A percentile compares a stretch with the other conserved stretches of the same genome.
Conservation (phyloP, 1,140 invertebrate genomes). For the Idris sp. region DNA sequence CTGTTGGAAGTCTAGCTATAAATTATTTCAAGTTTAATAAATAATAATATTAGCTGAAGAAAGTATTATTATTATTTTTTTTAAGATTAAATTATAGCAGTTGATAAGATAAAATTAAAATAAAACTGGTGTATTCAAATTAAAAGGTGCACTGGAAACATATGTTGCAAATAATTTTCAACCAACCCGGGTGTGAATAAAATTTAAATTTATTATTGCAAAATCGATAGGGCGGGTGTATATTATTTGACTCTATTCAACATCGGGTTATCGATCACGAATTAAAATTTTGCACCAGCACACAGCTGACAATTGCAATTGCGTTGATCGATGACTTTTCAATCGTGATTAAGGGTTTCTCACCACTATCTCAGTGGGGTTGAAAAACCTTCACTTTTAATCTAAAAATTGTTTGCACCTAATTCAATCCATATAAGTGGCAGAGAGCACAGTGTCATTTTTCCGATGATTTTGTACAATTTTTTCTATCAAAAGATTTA, state of each 20-base stretch:
- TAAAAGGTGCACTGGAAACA: no score
- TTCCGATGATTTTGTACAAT: neutral
- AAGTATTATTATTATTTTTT: no score
- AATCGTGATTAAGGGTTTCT: constrained; percentile 66
- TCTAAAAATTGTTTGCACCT: constrained; percentile 18
- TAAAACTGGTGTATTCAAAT: no score
- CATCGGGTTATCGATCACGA: constrained; percentile 67
- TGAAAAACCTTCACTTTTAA: constrained; percentile 40
- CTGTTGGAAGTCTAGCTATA: no score
- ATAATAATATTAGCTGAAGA: no score
- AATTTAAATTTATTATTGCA: constrained; percentile 56
- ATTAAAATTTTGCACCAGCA: constrained; percentile 68
- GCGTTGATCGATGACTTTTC: constrained; percentile 74
- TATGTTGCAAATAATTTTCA: constrained; percentile 14
- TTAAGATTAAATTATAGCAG: no score
- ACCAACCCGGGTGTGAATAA: constrained; percentile 31
- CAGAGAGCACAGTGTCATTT: no score
- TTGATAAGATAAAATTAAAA: no score
- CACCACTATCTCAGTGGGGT: constrained; percentile 9
- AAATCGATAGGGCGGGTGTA: constrained; percentile 57
- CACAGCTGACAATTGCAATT: constrained; percentile 60
- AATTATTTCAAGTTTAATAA: no score
- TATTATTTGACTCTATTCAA: constrained; percentile 31
- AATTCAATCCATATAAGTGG: constrained; percentile 2
- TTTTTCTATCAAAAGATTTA: no score